phyloP scores from a whole-genome alignment of 2,113 vertebrate genomes.

The Pelobates fuscus region DNA sequence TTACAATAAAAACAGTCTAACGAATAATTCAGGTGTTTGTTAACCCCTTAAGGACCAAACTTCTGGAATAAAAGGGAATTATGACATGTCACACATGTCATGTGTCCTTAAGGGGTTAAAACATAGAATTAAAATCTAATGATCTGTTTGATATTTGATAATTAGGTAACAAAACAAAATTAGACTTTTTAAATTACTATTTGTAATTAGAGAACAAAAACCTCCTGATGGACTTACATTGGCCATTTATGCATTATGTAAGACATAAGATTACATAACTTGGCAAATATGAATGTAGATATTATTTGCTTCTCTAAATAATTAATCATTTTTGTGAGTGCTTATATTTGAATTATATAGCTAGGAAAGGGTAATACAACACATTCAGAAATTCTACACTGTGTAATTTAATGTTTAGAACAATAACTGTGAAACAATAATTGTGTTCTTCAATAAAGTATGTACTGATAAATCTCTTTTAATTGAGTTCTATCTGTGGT shows the following conservation, averaged over 20 bases:
- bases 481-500: neutral
- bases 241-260: constrained; percentile 54
- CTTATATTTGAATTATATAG: constrained; percentile 50
- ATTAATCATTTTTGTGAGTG: constrained; percentile 53
- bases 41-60: no score
- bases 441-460: neutral
- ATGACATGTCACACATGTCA: no score
- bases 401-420: constrained; percentile 51
- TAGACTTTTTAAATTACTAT: constrained; percentile 31
- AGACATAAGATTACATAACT: constrained; percentile 52
- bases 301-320: constrained; percentile 57
- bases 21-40: constrained; percentile 52
- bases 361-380: constrained; percentile 53
- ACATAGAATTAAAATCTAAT: neutral
- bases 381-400: constrained; percentile 22
- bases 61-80: no score
- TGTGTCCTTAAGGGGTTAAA: no score
- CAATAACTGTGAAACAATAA: constrained; percentile 24
- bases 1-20: constrained; percentile 52
- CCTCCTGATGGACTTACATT: constrained; percentile 35
- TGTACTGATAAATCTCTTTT: neutral
- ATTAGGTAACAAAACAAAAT: constrained; percentile 38
- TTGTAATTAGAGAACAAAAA: constrained; percentile 52
- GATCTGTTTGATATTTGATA: constrained; percentile 18
- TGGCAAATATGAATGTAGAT: constrained; percentile 45